phyloP scores from a whole-genome alignment of 1,140 invertebrate genomes.

The Charaxes varanes region DNA sequence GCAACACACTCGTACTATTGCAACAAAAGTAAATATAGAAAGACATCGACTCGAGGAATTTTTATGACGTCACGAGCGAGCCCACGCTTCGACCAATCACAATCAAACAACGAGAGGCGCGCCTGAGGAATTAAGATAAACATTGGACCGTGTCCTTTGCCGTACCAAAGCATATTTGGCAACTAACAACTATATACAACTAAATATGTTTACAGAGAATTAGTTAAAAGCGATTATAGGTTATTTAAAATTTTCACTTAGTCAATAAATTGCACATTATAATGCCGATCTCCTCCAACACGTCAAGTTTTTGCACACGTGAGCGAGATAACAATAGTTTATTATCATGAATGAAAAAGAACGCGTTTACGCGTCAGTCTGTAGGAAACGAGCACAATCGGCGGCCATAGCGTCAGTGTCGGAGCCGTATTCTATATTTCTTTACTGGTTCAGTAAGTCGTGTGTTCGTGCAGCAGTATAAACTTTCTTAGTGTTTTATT shows the following conservation, averaged over 20 bases:
- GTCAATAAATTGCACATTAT: slow-evolving; percentile 21
- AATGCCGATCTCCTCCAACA: slow-evolving; percentile 34
- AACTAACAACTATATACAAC: background rate
- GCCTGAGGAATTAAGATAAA: slow-evolving; percentile 44
- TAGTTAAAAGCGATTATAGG: background rate
- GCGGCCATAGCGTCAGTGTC: slow-evolving; percentile 27
- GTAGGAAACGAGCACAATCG: slow-evolving; percentile 38
- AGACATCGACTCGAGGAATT: slow-evolving; percentile 52
- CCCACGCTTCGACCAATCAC: slow-evolving; percentile 66
- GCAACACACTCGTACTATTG: slow-evolving; percentile 32
- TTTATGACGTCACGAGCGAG: slow-evolving; percentile 65
- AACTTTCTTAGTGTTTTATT: slow-evolving; percentile 34
- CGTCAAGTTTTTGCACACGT: slow-evolving; percentile 17
- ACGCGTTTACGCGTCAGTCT: slow-evolving; percentile 44
- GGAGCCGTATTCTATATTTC: slow-evolving; percentile 47
- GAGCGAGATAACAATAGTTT: slow-evolving; percentile 56
- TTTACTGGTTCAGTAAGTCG: slow-evolving; percentile 52
- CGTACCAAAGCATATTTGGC: slow-evolving; percentile 6
- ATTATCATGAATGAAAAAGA: slow-evolving; percentile 67
- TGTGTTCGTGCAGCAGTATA: slow-evolving; percentile 48
- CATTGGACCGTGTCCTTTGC: slow-evolving; percentile 5
- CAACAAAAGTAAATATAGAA: slow-evolving; percentile 59
- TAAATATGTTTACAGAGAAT: background rate
- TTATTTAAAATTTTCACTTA: slow-evolving; percentile 17
- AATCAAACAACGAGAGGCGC: slow-evolving; percentile 51